Percentiles rank a stretch among this genome's conserved stretches.
These are phyloP conservation scores for Callionymus lyra DNA, from an alignment of 2,113 vertebrate genomes.

Conservation along the genomic window DNA sequence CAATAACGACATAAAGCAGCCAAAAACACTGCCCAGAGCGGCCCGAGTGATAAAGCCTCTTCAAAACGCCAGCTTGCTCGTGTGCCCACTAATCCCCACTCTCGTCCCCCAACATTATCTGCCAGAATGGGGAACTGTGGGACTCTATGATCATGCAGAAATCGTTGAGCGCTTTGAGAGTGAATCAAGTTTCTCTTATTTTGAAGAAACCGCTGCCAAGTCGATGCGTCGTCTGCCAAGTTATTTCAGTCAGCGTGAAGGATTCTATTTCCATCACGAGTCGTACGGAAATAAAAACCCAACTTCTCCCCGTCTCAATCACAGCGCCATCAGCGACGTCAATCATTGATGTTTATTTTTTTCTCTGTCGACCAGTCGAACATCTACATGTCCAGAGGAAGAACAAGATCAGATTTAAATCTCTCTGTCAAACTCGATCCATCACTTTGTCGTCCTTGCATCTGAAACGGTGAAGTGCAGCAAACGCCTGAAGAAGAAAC, in stretches of 20 bases:
- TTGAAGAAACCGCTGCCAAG: conserved; percentile 1
- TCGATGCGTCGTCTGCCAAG: neutral
- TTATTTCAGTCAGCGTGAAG: conserved; percentile 3
- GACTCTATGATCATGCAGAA: conserved; percentile 20
- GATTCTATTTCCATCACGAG: conserved; percentile 3
- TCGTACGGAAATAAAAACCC: neutral
- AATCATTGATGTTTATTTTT: no score
- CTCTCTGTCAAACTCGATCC: no score
- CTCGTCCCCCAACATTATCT: conserved; percentile 36
- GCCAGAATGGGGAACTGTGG: conserved; percentile 12
- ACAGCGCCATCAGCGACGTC: neutral
- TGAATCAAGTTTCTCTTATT: conserved; percentile 20
- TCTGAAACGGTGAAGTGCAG: no score
- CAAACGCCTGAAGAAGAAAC: no score
- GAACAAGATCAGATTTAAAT: no score
- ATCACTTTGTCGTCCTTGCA: no score
- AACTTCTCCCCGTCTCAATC: conserved; percentile 1
- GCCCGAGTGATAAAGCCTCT: conserved; percentile 35
- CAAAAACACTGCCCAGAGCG: conserved; percentile 15
- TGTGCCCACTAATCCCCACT: conserved; percentile 37
- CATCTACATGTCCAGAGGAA: no score
- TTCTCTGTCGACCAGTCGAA: no score
- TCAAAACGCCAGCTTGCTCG: conserved; percentile 38
- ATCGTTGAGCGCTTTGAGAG: conserved; percentile 14
- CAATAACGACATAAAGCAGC: conserved; percentile 36